Evolutionary conservation across 2,113 vertebrate species (phyloP), one percentile per base, ranked within the genome.

Genomic region (Pterocles burchelli): DNA sequence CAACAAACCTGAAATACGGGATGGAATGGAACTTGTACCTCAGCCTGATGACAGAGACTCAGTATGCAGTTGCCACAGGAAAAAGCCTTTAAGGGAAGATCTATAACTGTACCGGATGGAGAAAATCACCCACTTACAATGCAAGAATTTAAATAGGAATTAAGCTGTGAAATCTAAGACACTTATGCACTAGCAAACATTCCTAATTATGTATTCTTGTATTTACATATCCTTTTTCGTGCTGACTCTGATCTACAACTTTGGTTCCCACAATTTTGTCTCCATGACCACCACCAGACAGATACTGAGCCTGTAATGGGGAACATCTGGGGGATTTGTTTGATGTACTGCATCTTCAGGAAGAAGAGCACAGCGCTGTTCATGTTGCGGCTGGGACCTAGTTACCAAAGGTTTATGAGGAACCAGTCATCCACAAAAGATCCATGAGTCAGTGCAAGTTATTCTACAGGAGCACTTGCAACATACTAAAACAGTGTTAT

Each of bases 11-110:
- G 93, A 96, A 33, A 97, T 96, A 68, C 99, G 97, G 33, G 93
- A 98, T 9, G 98, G 99, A 84, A 99, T 99, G 99, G 99, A 99
- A 93, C 97, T 81, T 41, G 98, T 99, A 45, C 92, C 98, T 93
- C 98, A 99, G 97, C 98, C 98, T 4, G 96, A 98, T 57, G 99
- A 99, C 85, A 96, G 92, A 89, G 93, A 96, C 0, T 96, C 98
- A 4, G 28, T 61, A 12, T 99, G 99, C 78, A 90, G 48, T 1
- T 99, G 99, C 96, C 96, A 96, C 81, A 97, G 95, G 34, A 92
- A 95, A 58, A 95, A 75, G 34, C 90, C 77, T 82, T 49, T 58
- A 71, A 98, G 93, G 94, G 98, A 98, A 78, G 98, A 98, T 89
- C 97, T 98, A 3, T 94, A 83, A 81, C 89, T 89, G 92, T 96